A percentile compares a stretch with the other conserved stretches of the same genome.
These are phyloP conservation scores for Phymorhynchus buccinoides DNA, from an alignment of 1,140 invertebrate species.

Conservation along the genomic window DNA sequence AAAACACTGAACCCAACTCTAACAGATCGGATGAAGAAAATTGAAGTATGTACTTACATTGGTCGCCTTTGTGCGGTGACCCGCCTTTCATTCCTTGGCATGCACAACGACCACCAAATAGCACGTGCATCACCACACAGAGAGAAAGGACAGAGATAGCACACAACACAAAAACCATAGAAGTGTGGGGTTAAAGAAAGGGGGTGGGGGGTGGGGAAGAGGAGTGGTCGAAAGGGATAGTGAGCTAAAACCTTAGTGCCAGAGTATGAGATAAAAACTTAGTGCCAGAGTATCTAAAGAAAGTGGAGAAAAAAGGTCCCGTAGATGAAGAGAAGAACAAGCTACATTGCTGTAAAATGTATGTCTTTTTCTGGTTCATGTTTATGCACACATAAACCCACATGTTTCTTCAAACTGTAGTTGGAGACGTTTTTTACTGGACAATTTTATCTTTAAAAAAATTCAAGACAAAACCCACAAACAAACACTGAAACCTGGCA, in stretches of 20 bases:
- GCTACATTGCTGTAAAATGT: no score
- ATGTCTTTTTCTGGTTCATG: no score
- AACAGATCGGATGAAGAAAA: slow-evolving; percentile 2
- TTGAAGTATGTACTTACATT: neutral
- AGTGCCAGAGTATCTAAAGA: neutral
- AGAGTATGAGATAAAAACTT: neutral
- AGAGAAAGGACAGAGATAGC: neutral
- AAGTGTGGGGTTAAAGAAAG: neutral
- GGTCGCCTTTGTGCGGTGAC: neutral
- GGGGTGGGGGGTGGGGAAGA: neutral
- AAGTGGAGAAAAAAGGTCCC: neutral
- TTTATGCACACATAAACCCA: no score
- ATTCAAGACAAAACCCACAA: no score
- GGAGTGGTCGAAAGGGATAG: neutral
- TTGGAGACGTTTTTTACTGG: no score
- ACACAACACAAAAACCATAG: slow-evolving; percentile 7
- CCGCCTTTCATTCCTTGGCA: neutral
- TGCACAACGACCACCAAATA: neutral
- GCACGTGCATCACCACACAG: neutral
- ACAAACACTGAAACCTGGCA: no score
- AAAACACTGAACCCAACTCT: slow-evolving; percentile 7
- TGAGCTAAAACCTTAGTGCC: no score
- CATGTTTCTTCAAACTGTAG: no score
- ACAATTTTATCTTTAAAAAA: no score
- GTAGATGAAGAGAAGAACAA: no score